Conservation (phyloP, 2,113 vertebrate species). For the Petroica traversi region DNA sequence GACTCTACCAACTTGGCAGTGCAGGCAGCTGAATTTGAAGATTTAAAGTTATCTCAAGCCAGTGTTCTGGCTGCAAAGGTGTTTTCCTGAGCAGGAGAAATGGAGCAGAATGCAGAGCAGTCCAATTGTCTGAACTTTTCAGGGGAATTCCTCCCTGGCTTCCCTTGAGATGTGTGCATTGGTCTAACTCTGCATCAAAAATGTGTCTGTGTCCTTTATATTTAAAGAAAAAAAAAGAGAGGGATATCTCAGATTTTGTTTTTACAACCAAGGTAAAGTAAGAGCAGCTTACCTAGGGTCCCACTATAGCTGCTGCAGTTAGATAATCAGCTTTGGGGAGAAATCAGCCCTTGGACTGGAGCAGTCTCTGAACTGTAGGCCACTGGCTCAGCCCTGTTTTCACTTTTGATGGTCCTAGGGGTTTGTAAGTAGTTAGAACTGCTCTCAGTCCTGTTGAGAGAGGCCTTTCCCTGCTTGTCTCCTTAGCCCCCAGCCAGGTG, state of each 20-base stretch:
- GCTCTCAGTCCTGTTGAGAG: neutral
- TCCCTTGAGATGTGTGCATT: neutral
- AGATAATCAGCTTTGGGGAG: neutral
- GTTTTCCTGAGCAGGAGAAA: neutral
- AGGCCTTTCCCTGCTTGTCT: neutral
- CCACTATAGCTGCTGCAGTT: neutral
- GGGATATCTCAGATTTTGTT: neutral
- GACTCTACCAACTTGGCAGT: neutral
- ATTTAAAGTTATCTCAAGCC: neutral
- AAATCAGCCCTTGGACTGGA: neutral
- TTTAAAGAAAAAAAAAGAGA: too few species aligned
- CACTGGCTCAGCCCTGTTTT: neutral
- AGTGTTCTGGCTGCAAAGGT: neutral
- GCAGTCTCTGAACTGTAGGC: neutral
- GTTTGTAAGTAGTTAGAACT: neutral
- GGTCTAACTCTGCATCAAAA: neutral
- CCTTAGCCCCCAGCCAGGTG: conserved; percentile 9
- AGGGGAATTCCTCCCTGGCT: neutral
- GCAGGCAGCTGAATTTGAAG: neutral
- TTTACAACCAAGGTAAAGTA: neutral
- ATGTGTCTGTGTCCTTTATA: neutral
- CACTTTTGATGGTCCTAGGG: neutral
- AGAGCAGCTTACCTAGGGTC: neutral
- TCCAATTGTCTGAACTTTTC: neutral
- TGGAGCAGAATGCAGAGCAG: neutral